phyloP scores from a whole-genome alignment of 2,797 vertebrate genomes.

The Mergus octosetaceus region DNA sequence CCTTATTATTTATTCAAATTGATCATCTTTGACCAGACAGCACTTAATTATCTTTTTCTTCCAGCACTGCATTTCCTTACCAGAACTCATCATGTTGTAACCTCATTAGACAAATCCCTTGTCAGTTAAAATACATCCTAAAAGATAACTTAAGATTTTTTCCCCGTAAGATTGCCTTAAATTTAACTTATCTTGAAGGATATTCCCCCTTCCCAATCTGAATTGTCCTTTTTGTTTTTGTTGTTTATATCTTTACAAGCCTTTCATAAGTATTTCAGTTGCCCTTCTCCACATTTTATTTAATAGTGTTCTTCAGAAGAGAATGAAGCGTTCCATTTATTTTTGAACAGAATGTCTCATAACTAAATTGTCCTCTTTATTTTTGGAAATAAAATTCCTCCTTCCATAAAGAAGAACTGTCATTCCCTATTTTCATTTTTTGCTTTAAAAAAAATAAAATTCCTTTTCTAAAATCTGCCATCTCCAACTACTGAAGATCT shows the following conservation, averaged over 20 bases:
- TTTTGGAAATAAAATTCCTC: neutral
- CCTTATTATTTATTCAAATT: neutral
- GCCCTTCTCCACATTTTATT: neutral
- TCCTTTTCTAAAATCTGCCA: neutral
- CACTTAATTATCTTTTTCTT: neutral
- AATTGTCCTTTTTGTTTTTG: neutral
- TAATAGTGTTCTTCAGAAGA: neutral
- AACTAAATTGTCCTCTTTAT: neutral
- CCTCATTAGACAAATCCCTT: neutral
- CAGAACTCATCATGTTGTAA: neutral
- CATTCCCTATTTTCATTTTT: neutral
- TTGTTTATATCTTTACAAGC: neutral
- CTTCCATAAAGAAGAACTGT: neutral
- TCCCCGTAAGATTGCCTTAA: neutral
- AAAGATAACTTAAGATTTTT: neutral
- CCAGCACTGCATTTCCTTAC: neutral
- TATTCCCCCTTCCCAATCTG: neutral
- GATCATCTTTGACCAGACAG: neutral
- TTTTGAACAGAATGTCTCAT: neutral
- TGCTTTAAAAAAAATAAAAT: neutral
- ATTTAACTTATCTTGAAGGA: neutral
- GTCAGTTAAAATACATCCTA: neutral
- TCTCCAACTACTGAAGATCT: neutral
- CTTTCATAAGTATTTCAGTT: neutral
- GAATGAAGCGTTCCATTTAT: neutral